phyloP scores from a whole-genome alignment of 1,140 invertebrate genomes.

The Eumaeus atala region DNA sequence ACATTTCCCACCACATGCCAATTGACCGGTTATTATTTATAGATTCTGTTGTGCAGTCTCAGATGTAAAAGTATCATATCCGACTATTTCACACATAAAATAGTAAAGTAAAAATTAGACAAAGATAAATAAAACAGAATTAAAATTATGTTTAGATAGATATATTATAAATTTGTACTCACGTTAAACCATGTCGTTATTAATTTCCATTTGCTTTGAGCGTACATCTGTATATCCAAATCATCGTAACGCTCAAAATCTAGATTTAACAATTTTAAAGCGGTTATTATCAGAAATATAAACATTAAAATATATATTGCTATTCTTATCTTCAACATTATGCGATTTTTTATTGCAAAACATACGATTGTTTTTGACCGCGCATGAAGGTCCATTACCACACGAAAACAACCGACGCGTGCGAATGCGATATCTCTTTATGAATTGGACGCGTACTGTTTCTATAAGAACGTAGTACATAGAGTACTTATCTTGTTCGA shows the following conservation, averaged over 20 bases:
- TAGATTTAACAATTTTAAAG: slow-evolving; percentile 19
- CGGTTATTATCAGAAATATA: slow-evolving; percentile 19
- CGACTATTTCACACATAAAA: too few species aligned
- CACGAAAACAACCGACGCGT: neutral
- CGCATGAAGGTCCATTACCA: neutral
- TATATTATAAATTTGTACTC: slow-evolving; percentile 19
- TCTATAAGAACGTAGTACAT: too few species aligned
- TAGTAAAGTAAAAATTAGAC: too few species aligned
- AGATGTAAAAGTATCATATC: too few species aligned
- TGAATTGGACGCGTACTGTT: too few species aligned
- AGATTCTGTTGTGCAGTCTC: too few species aligned
- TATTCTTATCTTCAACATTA: slow-evolving; percentile 21
- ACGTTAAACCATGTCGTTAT: slow-evolving; percentile 39
- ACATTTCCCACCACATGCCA: too few species aligned
- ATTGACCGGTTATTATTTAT: too few species aligned
- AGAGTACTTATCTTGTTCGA: too few species aligned
- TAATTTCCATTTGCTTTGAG: slow-evolving; percentile 31
- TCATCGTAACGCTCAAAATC: slow-evolving; percentile 28
- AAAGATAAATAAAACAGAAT: too few species aligned
- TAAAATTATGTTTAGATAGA: too few species aligned
- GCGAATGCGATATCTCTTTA: too few species aligned
- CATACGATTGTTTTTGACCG: neutral
- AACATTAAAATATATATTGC: slow-evolving; percentile 16
- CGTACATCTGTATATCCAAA: slow-evolving; percentile 20
- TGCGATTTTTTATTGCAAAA: neutral